Evolutionary conservation across 1,140 invertebrate genomes (phyloP).

Genomic region (Lepidostoma basale): DNA sequence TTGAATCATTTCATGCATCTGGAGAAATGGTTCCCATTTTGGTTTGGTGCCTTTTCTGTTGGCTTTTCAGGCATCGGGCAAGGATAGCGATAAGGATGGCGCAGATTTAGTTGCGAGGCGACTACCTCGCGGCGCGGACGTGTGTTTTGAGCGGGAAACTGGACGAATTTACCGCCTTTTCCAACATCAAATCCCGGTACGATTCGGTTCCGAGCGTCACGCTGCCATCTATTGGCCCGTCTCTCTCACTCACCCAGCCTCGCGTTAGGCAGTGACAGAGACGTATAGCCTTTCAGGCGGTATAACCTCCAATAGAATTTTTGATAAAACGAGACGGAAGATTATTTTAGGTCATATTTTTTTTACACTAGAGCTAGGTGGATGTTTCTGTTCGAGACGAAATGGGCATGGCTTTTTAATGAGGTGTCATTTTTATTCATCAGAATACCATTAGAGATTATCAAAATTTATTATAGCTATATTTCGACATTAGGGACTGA

Average conservation of each 20-base stretch:
- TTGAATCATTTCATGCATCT: background rate
- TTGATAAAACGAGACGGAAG: slow-evolving; percentile 23
- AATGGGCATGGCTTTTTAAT: slow-evolving; percentile 26
- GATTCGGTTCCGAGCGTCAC: background rate
- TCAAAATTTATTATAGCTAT: background rate
- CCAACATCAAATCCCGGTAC: slow-evolving; percentile 24
- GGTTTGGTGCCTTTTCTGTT: background rate
- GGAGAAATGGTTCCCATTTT: background rate
- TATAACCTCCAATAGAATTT: slow-evolving; percentile 14
- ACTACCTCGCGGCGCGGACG: slow-evolving; percentile 35
- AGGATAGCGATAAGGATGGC: slow-evolving; percentile 30
- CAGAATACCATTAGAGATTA: slow-evolving; percentile 1
- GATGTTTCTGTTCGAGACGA: slow-evolving; percentile 2
- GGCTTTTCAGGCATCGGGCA: background rate
- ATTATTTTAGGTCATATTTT: slow-evolving; percentile 34
- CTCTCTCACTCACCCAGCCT: slow-evolving; percentile 2
- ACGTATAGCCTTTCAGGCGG: background rate
- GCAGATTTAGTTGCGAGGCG: slow-evolving; percentile 45
- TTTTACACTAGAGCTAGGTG: slow-evolving; percentile 5
- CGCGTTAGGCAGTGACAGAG: background rate
- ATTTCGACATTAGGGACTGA: background rate
- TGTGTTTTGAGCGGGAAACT: slow-evolving; percentile 12
- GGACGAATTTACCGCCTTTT: slow-evolving; percentile 26
- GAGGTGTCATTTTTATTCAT: slow-evolving; percentile 20
- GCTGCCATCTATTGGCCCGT: background rate